phyloP scores from a whole-genome alignment of 1,140 invertebrate species.

The Metopolophium dirhodum region DNA sequence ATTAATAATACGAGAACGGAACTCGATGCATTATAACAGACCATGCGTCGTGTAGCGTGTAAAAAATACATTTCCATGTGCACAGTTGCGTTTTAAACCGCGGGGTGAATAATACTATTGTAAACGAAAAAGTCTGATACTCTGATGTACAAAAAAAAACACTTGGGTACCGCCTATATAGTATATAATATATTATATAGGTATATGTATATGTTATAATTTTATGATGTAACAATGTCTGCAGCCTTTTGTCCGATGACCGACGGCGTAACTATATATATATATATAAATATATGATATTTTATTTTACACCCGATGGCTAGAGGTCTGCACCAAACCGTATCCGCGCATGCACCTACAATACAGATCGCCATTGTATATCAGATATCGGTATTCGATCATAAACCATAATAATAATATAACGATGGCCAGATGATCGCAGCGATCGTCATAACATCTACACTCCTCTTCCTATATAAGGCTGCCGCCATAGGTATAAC shows the following conservation, averaged over 20 bases:
- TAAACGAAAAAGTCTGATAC: neutral
- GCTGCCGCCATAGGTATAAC: neutral
- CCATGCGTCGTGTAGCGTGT: neutral
- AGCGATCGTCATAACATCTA: neutral
- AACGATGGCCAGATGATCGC: neutral
- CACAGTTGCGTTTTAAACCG: neutral
- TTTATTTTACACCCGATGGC: neutral
- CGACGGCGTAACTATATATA: neutral
- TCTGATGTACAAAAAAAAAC: neutral
- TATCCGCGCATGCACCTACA: neutral
- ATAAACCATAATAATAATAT: neutral
- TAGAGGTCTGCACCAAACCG: conserved; percentile 25
- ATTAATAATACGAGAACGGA: neutral
- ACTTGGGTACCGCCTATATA: too few relatives aligned
- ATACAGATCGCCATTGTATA: neutral
- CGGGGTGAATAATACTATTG: neutral
- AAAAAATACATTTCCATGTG: neutral
- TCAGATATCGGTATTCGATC: conserved; percentile 5
- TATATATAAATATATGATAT: neutral
- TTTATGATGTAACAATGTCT: neutral
- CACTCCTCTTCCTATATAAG: neutral
- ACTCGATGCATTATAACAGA: neutral
- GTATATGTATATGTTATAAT: neutral
- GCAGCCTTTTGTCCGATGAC: neutral
- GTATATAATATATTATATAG: neutral